These are phyloP conservation scores for Gila orcuttii DNA, from an alignment of 2,113 vertebrate genomes.

Conservation along the genomic window DNA sequence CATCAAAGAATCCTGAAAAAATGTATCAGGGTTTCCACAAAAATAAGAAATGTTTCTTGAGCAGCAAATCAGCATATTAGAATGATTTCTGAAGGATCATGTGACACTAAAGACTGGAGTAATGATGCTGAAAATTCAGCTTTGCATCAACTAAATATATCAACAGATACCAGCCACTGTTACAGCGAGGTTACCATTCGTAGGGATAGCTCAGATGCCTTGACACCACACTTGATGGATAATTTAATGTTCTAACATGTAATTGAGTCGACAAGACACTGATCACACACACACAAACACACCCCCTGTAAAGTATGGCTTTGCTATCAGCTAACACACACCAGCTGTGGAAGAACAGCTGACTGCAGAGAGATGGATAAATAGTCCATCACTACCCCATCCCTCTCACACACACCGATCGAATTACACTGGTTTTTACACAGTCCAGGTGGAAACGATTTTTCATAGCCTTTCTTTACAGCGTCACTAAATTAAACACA, in stretches of 20 bases:
- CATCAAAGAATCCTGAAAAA: background rate
- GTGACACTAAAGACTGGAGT: background rate
- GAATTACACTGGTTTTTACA: slow-evolving; percentile 36
- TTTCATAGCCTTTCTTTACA: slow-evolving; percentile 44
- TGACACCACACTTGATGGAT: background rate
- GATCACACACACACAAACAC: slow-evolving; percentile 2
- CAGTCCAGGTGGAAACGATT: slow-evolving; percentile 46
- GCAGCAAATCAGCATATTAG: background rate
- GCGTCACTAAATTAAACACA: slow-evolving; percentile 49
- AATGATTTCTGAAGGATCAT: background rate
- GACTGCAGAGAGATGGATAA: slow-evolving; percentile 45
- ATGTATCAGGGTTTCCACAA: too few species aligned
- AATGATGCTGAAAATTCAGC: background rate
- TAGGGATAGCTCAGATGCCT: background rate
- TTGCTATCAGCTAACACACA: slow-evolving; percentile 18
- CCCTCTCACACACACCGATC: slow-evolving; percentile 42
- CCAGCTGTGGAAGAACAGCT: slow-evolving; percentile 55
- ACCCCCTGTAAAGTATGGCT: background rate
- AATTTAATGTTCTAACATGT: background rate
- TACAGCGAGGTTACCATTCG: background rate
- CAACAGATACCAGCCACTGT: background rate
- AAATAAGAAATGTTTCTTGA: background rate
- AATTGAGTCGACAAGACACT: slow-evolving; percentile 28
- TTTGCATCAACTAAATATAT: background rate
- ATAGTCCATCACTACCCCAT: slow-evolving; percentile 3